Evolutionary conservation across 2,797 vertebrate genomes (phyloP), one percentile per base, ranked within the genome.

Genomic region (Bovichtus variegatus): DNA sequence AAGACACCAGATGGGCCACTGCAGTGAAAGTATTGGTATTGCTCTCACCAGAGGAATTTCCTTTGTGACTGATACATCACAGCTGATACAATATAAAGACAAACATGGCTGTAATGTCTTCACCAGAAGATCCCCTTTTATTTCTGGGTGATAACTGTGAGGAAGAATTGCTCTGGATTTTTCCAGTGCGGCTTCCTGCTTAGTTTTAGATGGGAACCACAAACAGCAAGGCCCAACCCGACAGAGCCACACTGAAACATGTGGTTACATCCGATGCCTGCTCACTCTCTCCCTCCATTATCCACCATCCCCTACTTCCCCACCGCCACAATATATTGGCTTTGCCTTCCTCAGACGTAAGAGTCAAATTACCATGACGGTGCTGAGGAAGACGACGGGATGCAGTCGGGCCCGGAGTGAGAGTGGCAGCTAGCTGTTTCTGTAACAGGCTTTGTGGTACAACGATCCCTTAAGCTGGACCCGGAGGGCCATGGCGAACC

Each of bases 101-200:
- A 68, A 82, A 78, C 79, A 65, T 23, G 68, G 41, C 60, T 84
- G 27, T 40, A 76, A 79, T 71, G 62, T 87, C 78, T 74, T 64
- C 75, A 81, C 60, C 31, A 69, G 71, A 55, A 77, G 50, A 83
- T 80, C 64, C 58, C 61, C 41, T 65, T n/a, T 70, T 75, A 82
- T 60, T 81, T 58, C 75, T 77, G 54, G 59, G 69, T 74, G 80
- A 90, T 82, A 81, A 68, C 70, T 67, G 55, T 16, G 73, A 86
- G 74, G 80, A 79, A 77, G 74, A 83, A 82, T 71, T 74, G 72
- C 76, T 81, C 59, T 74, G 57, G 46, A 71, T 82, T 85, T 87
- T 81, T 89, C 72, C 87, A 89, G 51, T 71, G 78, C 2, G 74
- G 88, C 76, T 90, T 92, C 87, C 88, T 91, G 89, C 79, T 79